phyloP scores from a whole-genome alignment of 2,113 vertebrate species.

The Pluvialis apricaria region DNA sequence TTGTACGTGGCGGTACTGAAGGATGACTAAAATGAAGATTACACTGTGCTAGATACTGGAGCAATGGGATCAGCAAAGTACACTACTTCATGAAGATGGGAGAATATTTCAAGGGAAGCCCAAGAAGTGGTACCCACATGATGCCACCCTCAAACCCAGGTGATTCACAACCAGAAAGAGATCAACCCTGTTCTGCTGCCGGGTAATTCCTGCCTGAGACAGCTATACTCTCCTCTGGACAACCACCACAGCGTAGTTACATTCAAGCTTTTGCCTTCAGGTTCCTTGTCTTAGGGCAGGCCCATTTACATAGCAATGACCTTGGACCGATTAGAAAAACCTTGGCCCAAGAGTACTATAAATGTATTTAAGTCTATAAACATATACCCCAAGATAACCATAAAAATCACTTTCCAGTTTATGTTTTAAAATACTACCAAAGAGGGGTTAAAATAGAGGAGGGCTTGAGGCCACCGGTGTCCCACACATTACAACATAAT shows the following conservation, averaged over 20 bases:
- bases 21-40: background rate
- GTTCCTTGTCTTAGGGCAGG: background rate
- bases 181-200: background rate
- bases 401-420: constrained; percentile 17
- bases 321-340: background rate
- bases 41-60: background rate
- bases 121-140: background rate
- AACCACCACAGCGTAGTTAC: background rate
- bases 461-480: constrained; percentile 33
- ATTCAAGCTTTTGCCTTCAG: background rate
- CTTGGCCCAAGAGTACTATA: background rate
- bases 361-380: constrained; percentile 50
- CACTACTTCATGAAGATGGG: accelerated
- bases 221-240: background rate
- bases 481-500: constrained; percentile 41
- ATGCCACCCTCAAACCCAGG: background rate
- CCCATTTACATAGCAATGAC: background rate
- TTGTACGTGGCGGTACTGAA: accelerated
- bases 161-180: background rate
- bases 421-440: constrained; percentile 27
- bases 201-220: background rate
- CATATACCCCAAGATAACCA: constrained; percentile 10
- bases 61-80: background rate
- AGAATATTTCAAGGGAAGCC: background rate
- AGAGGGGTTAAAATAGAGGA: constrained; percentile 31